These are phyloP conservation scores for Ganaspis sp. DNA, from an alignment of 1,140 invertebrate genomes.

Conservation along the genomic window DNA sequence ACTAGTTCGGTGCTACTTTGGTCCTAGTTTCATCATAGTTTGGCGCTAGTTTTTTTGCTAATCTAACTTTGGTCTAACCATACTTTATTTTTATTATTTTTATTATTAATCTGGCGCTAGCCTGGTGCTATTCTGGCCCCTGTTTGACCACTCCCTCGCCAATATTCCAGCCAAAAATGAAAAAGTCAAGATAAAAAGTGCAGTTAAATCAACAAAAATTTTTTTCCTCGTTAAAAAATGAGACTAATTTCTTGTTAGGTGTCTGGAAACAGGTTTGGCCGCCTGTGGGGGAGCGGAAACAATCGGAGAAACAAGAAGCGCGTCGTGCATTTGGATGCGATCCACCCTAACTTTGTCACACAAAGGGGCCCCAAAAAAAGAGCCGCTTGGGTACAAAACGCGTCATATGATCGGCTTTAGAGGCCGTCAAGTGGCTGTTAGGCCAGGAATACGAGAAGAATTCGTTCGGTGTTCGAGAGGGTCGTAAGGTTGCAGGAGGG, in stretches of 20 bases:
- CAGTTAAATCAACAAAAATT: neutral
- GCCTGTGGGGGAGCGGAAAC: neutral
- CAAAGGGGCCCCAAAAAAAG: constrained; percentile 48
- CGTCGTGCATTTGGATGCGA: constrained; percentile 33
- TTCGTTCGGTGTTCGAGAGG: constrained; percentile 52
- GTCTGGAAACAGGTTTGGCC: neutral
- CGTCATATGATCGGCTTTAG: constrained; percentile 57
- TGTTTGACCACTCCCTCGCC: no score
- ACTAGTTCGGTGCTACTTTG: no score
- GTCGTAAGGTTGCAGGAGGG: constrained; percentile 50
- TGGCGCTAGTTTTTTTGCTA: no score
- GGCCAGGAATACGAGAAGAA: constrained; percentile 56
- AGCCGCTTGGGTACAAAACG: constrained; percentile 53
- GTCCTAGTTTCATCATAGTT: no score
- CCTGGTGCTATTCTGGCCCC: no score
- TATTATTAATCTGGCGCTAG: no score
- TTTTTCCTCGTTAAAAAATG: neutral
- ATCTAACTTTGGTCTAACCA: no score
- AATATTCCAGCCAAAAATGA: no score
- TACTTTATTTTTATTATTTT: no score
- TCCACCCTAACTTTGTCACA: constrained; percentile 52
- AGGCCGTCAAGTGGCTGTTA: constrained; percentile 60
- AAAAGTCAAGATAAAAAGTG: no score
- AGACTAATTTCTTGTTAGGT: neutral
- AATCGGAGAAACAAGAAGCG: constrained; percentile 16